Conservation (phyloP, 2,797 vertebrate species). For the Xenopus petersii region DNA sequence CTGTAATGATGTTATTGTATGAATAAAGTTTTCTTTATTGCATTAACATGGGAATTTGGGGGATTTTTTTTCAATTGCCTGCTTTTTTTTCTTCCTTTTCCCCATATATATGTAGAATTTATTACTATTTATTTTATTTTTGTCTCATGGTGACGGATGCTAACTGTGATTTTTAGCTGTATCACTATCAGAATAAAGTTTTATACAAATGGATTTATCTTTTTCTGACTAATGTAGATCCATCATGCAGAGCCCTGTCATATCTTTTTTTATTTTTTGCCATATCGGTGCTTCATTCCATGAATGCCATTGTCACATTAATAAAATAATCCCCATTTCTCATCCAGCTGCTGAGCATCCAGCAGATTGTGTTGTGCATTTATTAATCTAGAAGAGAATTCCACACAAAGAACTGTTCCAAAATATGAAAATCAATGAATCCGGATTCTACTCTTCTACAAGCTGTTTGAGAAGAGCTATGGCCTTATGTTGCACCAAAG, state of each 20-base stretch:
- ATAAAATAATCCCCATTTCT: neutral
- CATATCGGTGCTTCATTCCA: neutral
- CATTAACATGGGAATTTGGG: constrained; percentile 59
- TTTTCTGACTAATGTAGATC: neutral
- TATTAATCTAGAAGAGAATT: neutral
- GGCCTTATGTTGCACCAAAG: too few species aligned
- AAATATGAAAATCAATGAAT: too few species aligned
- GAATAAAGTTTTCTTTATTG: constrained; percentile 81
- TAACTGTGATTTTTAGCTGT: constrained; percentile 36
- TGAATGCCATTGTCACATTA: neutral
- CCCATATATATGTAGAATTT: constrained; percentile 10
- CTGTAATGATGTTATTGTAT: constrained; percentile 69
- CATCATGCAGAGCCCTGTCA: neutral
- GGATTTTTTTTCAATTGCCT: constrained; percentile 29
- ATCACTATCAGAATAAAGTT: constrained; percentile 41
- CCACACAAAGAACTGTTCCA: too few species aligned
- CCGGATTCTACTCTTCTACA: too few species aligned
- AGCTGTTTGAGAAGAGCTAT: too few species aligned
- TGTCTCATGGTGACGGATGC: constrained; percentile 27
- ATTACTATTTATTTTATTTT: constrained; percentile 12
- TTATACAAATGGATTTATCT: constrained; percentile 29
- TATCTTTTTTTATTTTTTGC: neutral
- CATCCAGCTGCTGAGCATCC: neutral
- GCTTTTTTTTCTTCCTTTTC: constrained; percentile 16
- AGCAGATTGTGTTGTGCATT: constrained; percentile 10